phyloP scores from a whole-genome alignment of 2,113 vertebrate genomes.

The Vulpes lagopus region DNA sequence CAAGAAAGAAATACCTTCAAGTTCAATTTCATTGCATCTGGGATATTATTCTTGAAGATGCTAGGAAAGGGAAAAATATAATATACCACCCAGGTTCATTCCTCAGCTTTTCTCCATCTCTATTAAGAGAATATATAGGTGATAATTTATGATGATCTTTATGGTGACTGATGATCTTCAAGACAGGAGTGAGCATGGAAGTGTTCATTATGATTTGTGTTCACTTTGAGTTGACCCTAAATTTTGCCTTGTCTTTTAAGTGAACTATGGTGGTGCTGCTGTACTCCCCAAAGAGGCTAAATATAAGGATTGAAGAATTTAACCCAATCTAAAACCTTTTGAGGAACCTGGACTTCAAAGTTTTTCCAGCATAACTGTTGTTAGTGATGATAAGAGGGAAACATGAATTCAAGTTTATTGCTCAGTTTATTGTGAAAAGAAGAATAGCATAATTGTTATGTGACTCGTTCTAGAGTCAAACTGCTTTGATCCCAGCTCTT shows the following conservation, averaged over 20 bases:
- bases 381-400: not conserved
- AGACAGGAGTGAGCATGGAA: not conserved
- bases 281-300: not conserved
- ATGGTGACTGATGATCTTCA: not conserved
- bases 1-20: not conserved
- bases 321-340: not conserved
- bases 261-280: not conserved
- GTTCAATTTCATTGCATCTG: not conserved
- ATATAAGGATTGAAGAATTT: not conserved
- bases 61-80: not conserved
- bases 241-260: not conserved
- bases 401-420: not conserved
- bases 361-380: not conserved
- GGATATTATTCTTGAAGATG: not conserved
- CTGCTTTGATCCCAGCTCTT: not conserved
- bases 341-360: not conserved
- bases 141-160: not conserved
- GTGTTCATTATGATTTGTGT: not conserved
- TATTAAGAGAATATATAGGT: not conserved
- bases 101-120: not conserved
- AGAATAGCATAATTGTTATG: not conserved
- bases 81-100: not conserved
- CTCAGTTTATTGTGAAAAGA: not conserved
- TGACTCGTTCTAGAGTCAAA: not conserved
- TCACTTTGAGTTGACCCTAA: not conserved